Percentiles rank a stretch among this genome's conserved stretches.
Evolutionary conservation across 2,797 vertebrate species (phyloP).

Genomic region (Sus cebifrons): DNA sequence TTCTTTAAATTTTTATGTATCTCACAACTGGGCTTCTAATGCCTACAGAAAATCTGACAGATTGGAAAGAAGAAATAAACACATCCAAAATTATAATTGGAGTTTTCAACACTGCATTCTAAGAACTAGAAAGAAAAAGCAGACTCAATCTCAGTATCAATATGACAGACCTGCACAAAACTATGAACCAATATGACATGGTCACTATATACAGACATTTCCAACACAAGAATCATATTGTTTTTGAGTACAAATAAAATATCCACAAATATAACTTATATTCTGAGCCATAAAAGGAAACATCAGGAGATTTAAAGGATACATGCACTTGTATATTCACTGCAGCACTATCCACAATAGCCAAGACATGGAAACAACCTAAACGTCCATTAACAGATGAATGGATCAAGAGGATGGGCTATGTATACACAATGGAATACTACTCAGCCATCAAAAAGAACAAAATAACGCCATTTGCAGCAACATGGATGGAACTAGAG

Average conservation of each 20-base stretch:
- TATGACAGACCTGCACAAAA: not conserved
- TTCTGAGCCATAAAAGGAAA: not conserved
- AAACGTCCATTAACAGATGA: no score
- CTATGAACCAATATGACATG: no score
- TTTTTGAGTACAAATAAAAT: not conserved
- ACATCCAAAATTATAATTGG: not conserved
- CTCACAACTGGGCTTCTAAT: not conserved
- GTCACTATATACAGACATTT: not conserved
- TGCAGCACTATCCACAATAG: no score
- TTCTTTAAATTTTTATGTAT: not conserved
- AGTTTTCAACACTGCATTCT: not conserved
- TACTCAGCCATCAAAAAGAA: no score
- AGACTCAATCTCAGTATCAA: not conserved
- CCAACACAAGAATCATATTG: not conserved
- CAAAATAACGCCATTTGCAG: no score
- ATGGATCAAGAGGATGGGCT: no score
- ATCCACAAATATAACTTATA: not conserved
- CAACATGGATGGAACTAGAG: no score
- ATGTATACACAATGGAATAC: no score
- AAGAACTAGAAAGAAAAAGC: not conserved
- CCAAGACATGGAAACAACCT: no score
- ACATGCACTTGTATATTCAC: no score
- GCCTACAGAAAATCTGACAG: not conserved
- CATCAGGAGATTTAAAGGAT: not conserved
- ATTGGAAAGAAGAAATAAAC: not conserved